Percentiles rank a stretch among this genome's conserved stretches.
These are phyloP conservation scores for Synanthedon tipuliformis DNA, from an alignment of 2,888 invertebrate species.

Conservation along the genomic window DNA sequence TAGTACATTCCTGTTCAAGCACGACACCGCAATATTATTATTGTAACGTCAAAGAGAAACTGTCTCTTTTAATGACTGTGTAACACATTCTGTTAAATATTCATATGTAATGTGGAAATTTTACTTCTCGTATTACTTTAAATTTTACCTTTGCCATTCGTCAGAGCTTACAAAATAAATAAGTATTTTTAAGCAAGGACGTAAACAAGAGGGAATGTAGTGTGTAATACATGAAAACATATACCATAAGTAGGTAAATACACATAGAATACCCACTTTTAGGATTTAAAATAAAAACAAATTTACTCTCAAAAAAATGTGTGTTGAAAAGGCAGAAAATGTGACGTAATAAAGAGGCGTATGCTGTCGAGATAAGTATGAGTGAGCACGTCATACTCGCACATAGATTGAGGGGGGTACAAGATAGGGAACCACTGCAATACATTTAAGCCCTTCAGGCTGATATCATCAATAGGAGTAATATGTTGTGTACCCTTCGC, in stretches of 20 bases:
- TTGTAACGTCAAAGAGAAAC: slow-evolving; percentile 22
- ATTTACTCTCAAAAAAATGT: too few relatives aligned
- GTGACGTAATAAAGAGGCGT: neutral
- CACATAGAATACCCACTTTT: too few relatives aligned
- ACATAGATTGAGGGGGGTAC: neutral
- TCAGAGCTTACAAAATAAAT: too few relatives aligned
- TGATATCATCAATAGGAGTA: slow-evolving; percentile 39
- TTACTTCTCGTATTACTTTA: too few relatives aligned
- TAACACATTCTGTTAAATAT: slow-evolving; percentile 21
- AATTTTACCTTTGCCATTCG: too few relatives aligned
- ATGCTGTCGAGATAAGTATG: neutral
- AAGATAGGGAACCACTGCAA: slow-evolving; percentile 9
- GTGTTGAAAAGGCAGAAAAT: too few relatives aligned
- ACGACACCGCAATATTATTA: slow-evolving; percentile 19
- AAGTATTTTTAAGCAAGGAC: too few relatives aligned
- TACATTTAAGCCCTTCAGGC: slow-evolving; percentile 13
- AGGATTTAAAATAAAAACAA: too few relatives aligned
- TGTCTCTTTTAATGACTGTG: slow-evolving; percentile 30
- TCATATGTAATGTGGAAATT: too few relatives aligned
- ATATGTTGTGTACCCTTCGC: slow-evolving; percentile 25
- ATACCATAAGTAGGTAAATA: too few relatives aligned
- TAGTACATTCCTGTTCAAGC: neutral
- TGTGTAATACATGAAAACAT: too few relatives aligned
- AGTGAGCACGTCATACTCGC: neutral
- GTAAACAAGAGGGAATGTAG: too few relatives aligned